Evolutionary conservation across 2,888 invertebrate species (phyloP).

Genomic region (Phaonia tiefii): DNA sequence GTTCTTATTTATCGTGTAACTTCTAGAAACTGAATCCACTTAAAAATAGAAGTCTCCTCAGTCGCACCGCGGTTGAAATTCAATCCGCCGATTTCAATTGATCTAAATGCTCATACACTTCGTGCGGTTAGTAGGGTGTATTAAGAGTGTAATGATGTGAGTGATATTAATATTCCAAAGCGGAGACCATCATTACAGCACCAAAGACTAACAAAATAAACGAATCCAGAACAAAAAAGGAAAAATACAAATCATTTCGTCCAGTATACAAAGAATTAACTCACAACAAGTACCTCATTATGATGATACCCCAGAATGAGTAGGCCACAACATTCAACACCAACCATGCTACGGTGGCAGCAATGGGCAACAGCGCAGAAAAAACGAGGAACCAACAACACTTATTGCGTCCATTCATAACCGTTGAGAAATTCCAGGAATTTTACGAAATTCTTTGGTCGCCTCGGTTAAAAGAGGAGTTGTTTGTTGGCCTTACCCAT

Average conservation of each 20-base stretch:
- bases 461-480: slow-evolving; percentile 58
- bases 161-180: slow-evolving; percentile 45
- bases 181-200: slow-evolving; percentile 37
- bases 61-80: no score
- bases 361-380: not conserved
- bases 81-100: no score
- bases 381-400: slow-evolving; percentile 25
- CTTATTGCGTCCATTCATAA: slow-evolving; percentile 70
- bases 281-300: slow-evolving; percentile 61
- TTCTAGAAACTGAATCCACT: no score
- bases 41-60: no score
- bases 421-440: slow-evolving; percentile 71
- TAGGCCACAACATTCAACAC: slow-evolving; percentile 4
- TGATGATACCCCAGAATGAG: slow-evolving; percentile 36
- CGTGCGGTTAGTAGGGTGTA: slow-evolving; percentile 10
- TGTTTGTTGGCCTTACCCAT: slow-evolving; percentile 18
- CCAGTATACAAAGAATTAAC: slow-evolving; percentile 40
- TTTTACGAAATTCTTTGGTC: slow-evolving; percentile 68
- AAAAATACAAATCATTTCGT: slow-evolving; percentile 17
- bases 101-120: no score
- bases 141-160: slow-evolving; percentile 58
- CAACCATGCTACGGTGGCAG: not conserved
- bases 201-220: no score
- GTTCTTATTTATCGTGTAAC: no score
- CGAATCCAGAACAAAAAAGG: slow-evolving; percentile 34